A percentile compares a stretch with the other conserved stretches of the same genome.
Conservation (phyloP, 2,888 invertebrate genomes). For the Drosophila helvetica region DNA sequence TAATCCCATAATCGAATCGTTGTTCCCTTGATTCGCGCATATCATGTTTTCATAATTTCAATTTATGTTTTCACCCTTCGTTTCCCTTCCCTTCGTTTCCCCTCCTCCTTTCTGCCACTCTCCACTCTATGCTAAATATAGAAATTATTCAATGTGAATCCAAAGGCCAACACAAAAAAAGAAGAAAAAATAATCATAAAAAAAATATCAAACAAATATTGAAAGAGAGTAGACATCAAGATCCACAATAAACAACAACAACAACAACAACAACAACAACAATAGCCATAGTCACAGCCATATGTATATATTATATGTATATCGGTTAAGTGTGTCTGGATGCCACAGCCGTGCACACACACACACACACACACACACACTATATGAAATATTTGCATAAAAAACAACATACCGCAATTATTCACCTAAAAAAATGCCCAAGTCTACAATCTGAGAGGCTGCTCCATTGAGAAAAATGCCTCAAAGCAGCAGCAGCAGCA, state of each 20-base stretch:
- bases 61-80: constrained; percentile 30
- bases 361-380: constrained; percentile 50
- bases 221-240: constrained; percentile 48
- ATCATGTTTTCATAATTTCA: constrained; percentile 45
- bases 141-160: constrained; percentile 73
- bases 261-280: constrained; percentile 23
- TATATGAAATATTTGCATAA: constrained; percentile 42
- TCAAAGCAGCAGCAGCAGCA: constrained; percentile 48
- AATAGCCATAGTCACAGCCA: constrained; percentile 9
- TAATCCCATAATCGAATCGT: constrained; percentile 33
- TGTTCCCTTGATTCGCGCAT: constrained; percentile 23
- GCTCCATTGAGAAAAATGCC: constrained; percentile 72
- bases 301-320: constrained; percentile 1
- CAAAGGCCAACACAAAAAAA: constrained; percentile 41
- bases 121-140: constrained; percentile 69
- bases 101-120: constrained; percentile 21
- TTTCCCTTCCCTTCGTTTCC: constrained; percentile 18
- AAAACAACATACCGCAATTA: constrained; percentile 63
- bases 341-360: constrained; percentile 23
- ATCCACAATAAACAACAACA: constrained; percentile 9
- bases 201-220: constrained; percentile 31
- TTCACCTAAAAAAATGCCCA: constrained; percentile 63
- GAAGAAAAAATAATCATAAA: constrained; percentile 31
- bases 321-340: constrained; percentile 54
- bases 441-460: constrained; percentile 63